These are phyloP conservation scores for Leptinotarsa lineolata DNA, from an alignment of 1,140 invertebrate genomes.

Conservation along the genomic window DNA sequence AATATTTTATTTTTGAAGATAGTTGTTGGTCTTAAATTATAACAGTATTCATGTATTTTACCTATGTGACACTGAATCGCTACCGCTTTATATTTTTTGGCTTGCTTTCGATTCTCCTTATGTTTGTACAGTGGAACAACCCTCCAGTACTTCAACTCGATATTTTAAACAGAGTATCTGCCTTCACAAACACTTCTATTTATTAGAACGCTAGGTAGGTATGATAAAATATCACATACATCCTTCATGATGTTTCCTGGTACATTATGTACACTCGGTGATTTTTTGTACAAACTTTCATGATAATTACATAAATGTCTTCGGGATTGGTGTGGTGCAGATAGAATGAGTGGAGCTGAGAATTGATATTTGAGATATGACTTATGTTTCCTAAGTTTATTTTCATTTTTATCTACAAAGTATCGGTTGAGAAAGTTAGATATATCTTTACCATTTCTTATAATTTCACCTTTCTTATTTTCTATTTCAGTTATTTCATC, in stretches of 20 bases:
- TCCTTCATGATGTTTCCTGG: too few relatives aligned
- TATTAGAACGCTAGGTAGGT: too few relatives aligned
- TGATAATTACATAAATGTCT: background rate
- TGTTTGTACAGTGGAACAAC: constrained; percentile 18
- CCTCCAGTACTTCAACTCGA: background rate
- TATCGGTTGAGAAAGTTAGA: background rate
- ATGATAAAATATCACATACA: too few relatives aligned
- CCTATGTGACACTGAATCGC: constrained; percentile 14
- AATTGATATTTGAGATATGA: background rate
- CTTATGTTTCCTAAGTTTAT: background rate
- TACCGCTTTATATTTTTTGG: constrained; percentile 13
- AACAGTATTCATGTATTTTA: constrained; percentile 16
- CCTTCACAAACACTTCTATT: too few relatives aligned
- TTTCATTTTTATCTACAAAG: background rate
- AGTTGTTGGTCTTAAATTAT: constrained; percentile 7
- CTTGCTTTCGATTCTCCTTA: background rate
- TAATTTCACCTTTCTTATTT: too few relatives aligned
- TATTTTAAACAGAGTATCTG: too few relatives aligned
- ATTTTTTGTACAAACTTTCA: too few relatives aligned
- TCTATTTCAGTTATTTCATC: background rate
- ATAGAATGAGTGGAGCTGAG: background rate
- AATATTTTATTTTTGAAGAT: constrained; percentile 8
- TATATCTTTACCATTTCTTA: background rate
- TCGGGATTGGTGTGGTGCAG: background rate
- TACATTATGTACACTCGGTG: too few relatives aligned